Evolutionary conservation across 2,113 vertebrate species (phyloP).

Genomic region (Sphyrna mokarran): DNA sequence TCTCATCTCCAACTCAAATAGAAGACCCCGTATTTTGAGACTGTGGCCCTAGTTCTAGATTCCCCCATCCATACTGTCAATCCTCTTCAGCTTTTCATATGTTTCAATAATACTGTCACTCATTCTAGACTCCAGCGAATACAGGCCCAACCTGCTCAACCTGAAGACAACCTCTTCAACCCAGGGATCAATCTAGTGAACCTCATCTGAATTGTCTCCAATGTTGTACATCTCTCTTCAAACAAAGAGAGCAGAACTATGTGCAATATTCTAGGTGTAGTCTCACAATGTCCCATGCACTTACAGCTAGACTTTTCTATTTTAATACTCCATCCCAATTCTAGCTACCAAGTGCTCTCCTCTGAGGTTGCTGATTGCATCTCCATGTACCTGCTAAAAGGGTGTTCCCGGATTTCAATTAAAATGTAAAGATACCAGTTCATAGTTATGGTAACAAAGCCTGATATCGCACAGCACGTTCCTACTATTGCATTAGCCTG

Average conservation of each 20-base stretch:
- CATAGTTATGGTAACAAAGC: neutral
- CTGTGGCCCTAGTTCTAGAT: neutral
- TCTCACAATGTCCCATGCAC: neutral
- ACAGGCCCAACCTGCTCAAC: neutral
- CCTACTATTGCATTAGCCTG: neutral
- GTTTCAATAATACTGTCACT: neutral
- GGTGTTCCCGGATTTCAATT: neutral
- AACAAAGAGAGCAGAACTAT: neutral
- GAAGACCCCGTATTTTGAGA: neutral
- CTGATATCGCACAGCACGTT: neutral
- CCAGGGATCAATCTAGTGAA: neutral
- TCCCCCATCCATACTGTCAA: neutral
- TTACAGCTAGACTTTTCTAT: neutral
- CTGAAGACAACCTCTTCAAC: neutral
- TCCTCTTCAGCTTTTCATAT: neutral
- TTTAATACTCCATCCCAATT: neutral
- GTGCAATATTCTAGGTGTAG: neutral
- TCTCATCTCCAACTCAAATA: neutral
- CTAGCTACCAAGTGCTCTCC: neutral
- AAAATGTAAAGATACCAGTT: neutral
- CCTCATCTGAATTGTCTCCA: neutral
- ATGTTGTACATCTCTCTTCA: neutral
- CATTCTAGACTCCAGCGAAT: neutral
- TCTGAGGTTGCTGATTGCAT: neutral
- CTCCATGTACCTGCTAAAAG: neutral